Conservation (phyloP, 92 coral and sea anemone species). For the Zoanthus gigantus region DNA sequence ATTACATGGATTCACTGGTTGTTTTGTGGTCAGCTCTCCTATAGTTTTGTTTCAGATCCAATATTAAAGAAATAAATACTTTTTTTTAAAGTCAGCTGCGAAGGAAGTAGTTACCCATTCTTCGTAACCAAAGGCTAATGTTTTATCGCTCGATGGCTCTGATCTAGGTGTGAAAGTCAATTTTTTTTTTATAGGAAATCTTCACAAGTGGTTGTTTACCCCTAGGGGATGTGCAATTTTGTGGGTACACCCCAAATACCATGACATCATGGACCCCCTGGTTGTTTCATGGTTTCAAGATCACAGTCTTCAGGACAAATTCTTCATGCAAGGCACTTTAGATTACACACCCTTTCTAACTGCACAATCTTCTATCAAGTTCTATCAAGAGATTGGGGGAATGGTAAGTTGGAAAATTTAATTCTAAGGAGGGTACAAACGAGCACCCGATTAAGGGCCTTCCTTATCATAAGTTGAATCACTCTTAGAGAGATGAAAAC, state of each 20-base stretch:
- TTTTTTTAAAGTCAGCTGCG: too few relatives aligned
- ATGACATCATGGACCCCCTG: conserved; percentile 71
- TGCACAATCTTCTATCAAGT: conserved; percentile 65
- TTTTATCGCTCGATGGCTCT: not conserved
- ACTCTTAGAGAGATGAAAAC: too few relatives aligned
- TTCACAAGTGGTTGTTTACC: conserved; percentile 81
- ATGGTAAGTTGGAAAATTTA: conserved; percentile 57
- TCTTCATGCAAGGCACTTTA: conserved; percentile 76
- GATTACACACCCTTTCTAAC: conserved; percentile 69
- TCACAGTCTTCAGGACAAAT: conserved; percentile 74
- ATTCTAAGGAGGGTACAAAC: too few relatives aligned
- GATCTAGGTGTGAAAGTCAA: too few relatives aligned
- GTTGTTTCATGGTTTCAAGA: conserved; percentile 86
- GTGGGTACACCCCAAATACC: conserved; percentile 84
- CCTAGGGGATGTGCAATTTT: conserved; percentile 86
- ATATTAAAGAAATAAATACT: too few relatives aligned
- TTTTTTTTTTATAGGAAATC: conserved; percentile 58
- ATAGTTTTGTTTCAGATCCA: too few relatives aligned
- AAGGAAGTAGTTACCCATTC: too few relatives aligned
- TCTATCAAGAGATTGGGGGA: conserved; percentile 82
- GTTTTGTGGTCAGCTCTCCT: too few relatives aligned
- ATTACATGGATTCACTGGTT: too few relatives aligned
- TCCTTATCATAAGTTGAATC: too few relatives aligned
- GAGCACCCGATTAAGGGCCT: too few relatives aligned
- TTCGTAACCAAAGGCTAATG: too few relatives aligned